Base-by-base conservation (phyloP, 2,888 invertebrate genomes). In the Hirtodrosophila cameraria region DNA sequence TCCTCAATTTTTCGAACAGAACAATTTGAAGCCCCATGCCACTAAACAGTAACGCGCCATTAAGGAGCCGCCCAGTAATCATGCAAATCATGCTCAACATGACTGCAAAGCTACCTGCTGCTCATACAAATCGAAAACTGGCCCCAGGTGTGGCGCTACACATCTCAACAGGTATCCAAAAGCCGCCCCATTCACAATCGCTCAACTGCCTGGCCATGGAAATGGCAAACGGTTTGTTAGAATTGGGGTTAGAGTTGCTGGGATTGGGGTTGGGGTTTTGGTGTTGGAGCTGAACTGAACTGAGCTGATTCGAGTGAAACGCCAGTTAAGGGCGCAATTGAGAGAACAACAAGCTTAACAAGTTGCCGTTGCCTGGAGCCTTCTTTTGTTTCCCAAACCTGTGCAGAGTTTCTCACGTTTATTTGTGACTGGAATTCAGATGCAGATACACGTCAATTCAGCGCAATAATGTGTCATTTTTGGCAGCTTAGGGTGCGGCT, bases 271-370 rank as follows among this genome's bases (percentile, higher is more conserved):
- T 30, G 23, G 6, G 38, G 12, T 11, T 5, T 23, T 20, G 1
- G 15, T 12, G 23, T 12, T 18, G n/a, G 23, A 30, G 8, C 20
- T n/a, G n/a, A n/a, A n/a, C 11, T 9, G 28, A 48, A 33, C 36
- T 43, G 63, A 27, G 52, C 35, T 63, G 64, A 70, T 57, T 54
- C 55, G 41, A 80, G 45, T 67, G 50, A 81, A 72, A 45, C 16
- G 77, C 54, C 81, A 72, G 60, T 86, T 72, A 72, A 67, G 53
- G 61, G 41, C 67, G 81, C 86, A 79, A 86, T 86, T 86, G 69
- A 58, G 85, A 53, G 85, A 77, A 79, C 63, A 78, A 78, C 87
- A 77, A 86, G 78, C 85, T 84, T 84, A 81, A 79, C 78, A 80
- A 78, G 73, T 77, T 71, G 72, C 60, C 59, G 50, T 39, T 46